phyloP scores from a whole-genome alignment of 2,113 vertebrate species.

The Calidris pygmaea region DNA sequence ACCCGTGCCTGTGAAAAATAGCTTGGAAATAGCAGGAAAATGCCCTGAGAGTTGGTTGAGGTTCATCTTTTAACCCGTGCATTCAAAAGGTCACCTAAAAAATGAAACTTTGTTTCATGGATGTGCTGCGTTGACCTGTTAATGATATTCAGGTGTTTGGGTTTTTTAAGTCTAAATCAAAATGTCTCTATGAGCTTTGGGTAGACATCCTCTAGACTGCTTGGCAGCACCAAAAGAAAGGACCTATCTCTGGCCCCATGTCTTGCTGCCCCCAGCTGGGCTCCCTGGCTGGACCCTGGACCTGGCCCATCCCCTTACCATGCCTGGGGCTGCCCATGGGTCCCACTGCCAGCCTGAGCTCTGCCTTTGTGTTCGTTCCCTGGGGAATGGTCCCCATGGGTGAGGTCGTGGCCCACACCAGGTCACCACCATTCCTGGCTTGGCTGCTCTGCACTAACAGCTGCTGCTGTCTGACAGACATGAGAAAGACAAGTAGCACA shows the following conservation, averaged over 20 bases:
- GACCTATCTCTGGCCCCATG: neutral
- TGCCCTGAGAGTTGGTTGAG: neutral
- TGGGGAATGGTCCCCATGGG: rapidly evolving
- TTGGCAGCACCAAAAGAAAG: neutral
- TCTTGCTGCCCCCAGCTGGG: neutral
- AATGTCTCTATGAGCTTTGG: neutral
- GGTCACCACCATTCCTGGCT: rapidly evolving
- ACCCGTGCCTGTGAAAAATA: neutral
- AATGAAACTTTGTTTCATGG: neutral
- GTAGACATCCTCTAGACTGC: neutral
- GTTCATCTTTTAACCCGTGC: neutral
- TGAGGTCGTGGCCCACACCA: rapidly evolving
- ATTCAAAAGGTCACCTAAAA: neutral
- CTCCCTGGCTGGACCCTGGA: neutral
- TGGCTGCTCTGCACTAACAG: rapidly evolving
- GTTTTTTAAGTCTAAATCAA: neutral
- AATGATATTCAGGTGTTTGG: neutral
- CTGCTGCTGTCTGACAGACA: neutral
- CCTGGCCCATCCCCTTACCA: rapidly evolving
- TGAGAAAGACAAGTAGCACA: neutral
- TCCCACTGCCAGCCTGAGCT: neutral
- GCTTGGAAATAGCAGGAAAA: neutral
- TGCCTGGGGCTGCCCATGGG: neutral
- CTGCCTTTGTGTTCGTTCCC: neutral
- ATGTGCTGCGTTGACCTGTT: neutral